Evolutionary conservation across 2,113 vertebrate genomes (phyloP).

Genomic region (Hippocampus barbouri): DNA sequence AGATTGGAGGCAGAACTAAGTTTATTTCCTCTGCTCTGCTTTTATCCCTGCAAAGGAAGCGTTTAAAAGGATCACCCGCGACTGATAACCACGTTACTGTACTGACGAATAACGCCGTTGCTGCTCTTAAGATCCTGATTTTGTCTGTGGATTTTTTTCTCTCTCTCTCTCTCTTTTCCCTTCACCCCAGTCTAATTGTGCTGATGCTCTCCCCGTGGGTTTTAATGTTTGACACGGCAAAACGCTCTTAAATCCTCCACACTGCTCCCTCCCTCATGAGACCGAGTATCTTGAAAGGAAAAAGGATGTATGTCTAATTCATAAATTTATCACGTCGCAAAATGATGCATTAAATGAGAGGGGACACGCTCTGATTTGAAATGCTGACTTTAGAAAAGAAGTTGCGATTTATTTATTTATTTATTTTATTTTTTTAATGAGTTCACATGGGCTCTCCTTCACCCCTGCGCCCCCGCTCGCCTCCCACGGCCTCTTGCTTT

Average conservation of each 20-base stretch:
- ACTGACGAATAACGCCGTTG: slow-evolving; percentile 67
- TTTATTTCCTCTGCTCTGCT: slow-evolving; percentile 78
- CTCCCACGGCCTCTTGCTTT: slow-evolving; percentile 62
- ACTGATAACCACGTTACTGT: slow-evolving; percentile 79
- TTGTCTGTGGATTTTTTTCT: slow-evolving; percentile 62
- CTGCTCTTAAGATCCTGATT: slow-evolving; percentile 74
- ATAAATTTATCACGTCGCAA: slow-evolving; percentile 79
- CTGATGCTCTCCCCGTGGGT: slow-evolving; percentile 76
- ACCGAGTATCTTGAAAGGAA: slow-evolving; percentile 75
- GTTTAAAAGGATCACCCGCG: slow-evolving; percentile 79
- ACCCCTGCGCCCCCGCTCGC: slow-evolving; percentile 58
- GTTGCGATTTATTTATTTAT: slow-evolving; percentile 70
- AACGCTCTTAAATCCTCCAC: slow-evolving; percentile 77
- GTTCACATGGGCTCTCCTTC: slow-evolving; percentile 68
- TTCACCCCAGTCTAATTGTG: slow-evolving; percentile 76
- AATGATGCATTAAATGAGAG: slow-evolving; percentile 79
- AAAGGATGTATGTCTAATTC: slow-evolving; percentile 80
- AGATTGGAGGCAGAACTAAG: slow-evolving; percentile 82
- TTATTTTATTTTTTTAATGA: slow-evolving; percentile 71
- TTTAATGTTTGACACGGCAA: slow-evolving; percentile 79
- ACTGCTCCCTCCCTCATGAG: slow-evolving; percentile 68
- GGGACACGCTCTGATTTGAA: slow-evolving; percentile 77
- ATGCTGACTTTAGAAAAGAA: slow-evolving; percentile 81
- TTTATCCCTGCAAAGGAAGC: slow-evolving; percentile 80
- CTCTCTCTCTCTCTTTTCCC: slow-evolving; percentile 39